These are phyloP conservation scores for Microplitis mediator DNA, from an alignment of 1,140 invertebrate species.

Conservation along the genomic window DNA sequence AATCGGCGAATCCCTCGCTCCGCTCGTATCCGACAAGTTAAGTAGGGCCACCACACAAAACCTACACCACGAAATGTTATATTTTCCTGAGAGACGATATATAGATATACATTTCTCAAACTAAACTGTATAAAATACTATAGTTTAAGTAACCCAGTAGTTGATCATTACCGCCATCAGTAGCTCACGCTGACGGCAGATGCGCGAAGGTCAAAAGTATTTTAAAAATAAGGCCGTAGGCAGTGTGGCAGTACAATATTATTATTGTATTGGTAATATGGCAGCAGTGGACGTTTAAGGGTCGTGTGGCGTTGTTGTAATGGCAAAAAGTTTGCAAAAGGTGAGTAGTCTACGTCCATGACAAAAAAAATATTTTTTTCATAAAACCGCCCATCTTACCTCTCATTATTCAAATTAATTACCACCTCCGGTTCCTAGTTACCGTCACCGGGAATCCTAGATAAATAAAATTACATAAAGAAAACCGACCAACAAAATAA, in stretches of 20 bases:
- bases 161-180: conserved; percentile 48
- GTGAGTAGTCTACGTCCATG: conserved; percentile 55
- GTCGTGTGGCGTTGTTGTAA: conserved; percentile 65
- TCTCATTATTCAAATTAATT: not conserved
- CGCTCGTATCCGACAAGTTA: too few species aligned
- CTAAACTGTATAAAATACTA: not conserved
- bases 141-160: not conserved
- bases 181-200: conserved; percentile 45
- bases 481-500: too few species aligned
- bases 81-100: too few species aligned
- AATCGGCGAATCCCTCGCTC: too few species aligned
- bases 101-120: not conserved
- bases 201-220: conserved; percentile 63
- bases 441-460: too few species aligned
- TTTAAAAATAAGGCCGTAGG: conserved; percentile 63
- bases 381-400: too few species aligned
- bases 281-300: conserved; percentile 63
- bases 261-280: too few species aligned
- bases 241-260: conserved; percentile 50
- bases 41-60: too few species aligned
- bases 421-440: not conserved
- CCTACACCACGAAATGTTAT: too few species aligned
- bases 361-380: conserved; percentile 11
- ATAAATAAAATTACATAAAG: too few species aligned
- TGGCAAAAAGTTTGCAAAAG: conserved; percentile 64